Percentiles rank a stretch among this genome's conserved stretches.
phyloP scores from a whole-genome alignment of 2,797 vertebrate genomes.

The Masticophis lateralis region DNA sequence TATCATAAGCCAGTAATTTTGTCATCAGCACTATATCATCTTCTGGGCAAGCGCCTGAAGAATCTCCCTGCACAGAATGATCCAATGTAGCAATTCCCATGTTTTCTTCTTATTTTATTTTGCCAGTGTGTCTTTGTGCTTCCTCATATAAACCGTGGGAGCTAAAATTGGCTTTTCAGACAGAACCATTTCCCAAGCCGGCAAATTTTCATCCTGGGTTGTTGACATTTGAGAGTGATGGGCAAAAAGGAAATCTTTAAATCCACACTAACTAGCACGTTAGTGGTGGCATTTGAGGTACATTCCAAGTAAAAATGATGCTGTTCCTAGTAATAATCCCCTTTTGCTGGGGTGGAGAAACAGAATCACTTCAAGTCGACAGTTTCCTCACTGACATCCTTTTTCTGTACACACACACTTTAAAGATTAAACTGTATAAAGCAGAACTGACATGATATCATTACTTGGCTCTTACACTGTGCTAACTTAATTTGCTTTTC shows the following conservation, averaged over 20 bases:
- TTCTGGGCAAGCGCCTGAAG: slow-evolving; percentile 4
- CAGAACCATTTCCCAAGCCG: slow-evolving; percentile 10
- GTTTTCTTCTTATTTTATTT: slow-evolving; percentile 4
- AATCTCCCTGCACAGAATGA: background rate
- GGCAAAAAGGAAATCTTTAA: slow-evolving; percentile 31
- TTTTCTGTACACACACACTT: slow-evolving; percentile 60
- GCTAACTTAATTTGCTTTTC: slow-evolving; percentile 79
- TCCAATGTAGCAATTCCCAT: background rate
- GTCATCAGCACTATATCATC: background rate
- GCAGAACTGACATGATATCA: slow-evolving; percentile 73
- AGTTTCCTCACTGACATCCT: slow-evolving; percentile 53
- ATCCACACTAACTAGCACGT: slow-evolving; percentile 9
- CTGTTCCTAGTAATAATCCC: slow-evolving; percentile 31
- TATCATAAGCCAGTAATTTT: background rate
- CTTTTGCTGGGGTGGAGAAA: slow-evolving; percentile 22
- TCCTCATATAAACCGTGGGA: background rate
- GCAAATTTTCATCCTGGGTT: background rate
- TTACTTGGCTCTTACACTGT: slow-evolving; percentile 74
- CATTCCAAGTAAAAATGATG: slow-evolving; percentile 32
- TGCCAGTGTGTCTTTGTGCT: background rate
- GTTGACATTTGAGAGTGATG: slow-evolving; percentile 30
- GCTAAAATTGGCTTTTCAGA: background rate
- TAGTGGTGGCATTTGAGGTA: slow-evolving; percentile 26
- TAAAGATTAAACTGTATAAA: slow-evolving; percentile 68
- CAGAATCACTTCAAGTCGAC: slow-evolving; percentile 48